Base-by-base conservation (phyloP, 2,113 vertebrate genomes). In the Chiloscyllium plagiosum region DNA sequence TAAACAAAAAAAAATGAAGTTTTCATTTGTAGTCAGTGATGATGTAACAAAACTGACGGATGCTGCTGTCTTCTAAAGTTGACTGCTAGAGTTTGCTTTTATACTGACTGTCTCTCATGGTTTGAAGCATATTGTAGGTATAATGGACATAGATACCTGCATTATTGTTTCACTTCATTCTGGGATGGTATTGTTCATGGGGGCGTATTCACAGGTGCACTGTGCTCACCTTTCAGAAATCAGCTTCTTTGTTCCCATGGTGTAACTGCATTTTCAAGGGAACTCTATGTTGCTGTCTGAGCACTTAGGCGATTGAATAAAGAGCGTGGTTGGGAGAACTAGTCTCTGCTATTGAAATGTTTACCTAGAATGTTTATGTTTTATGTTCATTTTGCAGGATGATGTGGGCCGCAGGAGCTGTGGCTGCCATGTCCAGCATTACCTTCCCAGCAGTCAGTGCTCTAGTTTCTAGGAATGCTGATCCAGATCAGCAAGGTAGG, bases 361-460 rank as follows among this genome's bases (percentile, higher is more conserved):
- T 37, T 13, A 15, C 87, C 65, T 15, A 6, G 56, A 92, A 17
- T 37, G n/a, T 8, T 65, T 61, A 61, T 61, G 1, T 93, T n/a
- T 15, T 37, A 42, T 72, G 68, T 52, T 95, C 66, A 26, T 85
- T 56, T 80, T 65, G 8, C 96, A 99, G 98, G 98, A 99, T 99
- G 98, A 99, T 99, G 98, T 99, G 98, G 98, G 98, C 98, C 42
- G 98, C 98, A 13, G 98, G 98, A 96, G 98, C 98, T 0, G 98
- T 99, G 83, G 98, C 98, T 76, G 98, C 98, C 96, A 99, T 99
- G 98, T 99, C 98, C 94, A 99, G 98, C 97, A 99, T 99, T 97
- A 99, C 98, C 6, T 98, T 98, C 97, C 98, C 98, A 0, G 98
- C 98, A 83, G 98, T 98, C 97, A 98, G 98, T 96, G 98, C 98